phyloP scores from a whole-genome alignment of 2,888 invertebrate genomes.

The Drosophila peninsularis region DNA sequence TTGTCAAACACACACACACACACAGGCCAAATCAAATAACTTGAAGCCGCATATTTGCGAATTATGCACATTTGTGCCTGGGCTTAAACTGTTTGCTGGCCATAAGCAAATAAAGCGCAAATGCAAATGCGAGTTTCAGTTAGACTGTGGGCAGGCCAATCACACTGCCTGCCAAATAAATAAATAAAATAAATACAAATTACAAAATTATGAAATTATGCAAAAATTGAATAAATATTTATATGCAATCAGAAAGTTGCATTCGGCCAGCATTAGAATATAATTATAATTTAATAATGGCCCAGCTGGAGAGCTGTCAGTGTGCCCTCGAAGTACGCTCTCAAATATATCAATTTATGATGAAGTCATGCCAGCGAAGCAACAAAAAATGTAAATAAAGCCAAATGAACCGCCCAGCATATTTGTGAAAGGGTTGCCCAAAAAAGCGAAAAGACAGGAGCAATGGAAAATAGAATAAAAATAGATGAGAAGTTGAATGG shows the following conservation, averaged over 20 bases:
- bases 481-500: conserved; percentile 18
- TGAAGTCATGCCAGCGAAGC: conserved; percentile 20
- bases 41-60: conserved; percentile 52
- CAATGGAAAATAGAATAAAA: conserved; percentile 1
- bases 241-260: not conserved
- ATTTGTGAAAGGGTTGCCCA: conserved; percentile 42
- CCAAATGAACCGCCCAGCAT: conserved; percentile 31
- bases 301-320: not conserved
- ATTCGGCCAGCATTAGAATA: not conserved
- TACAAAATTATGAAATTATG: conserved; percentile 3
- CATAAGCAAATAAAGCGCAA: conserved; percentile 55
- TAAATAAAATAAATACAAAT: conserved; percentile 5
- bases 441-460: conserved; percentile 14
- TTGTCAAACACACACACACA: conserved; percentile 13
- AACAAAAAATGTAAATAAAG: conserved; percentile 26
- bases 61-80: conserved; percentile 62
- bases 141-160: not conserved
- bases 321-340: not conserved
- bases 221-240: conserved; percentile 1
- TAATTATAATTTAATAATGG: not conserved
- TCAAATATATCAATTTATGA: conserved; percentile 18
- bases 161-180: not conserved
- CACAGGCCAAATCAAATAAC: conserved; percentile 38
- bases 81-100: conserved; percentile 49
- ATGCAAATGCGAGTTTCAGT: conserved; percentile 65